A percentile compares a stretch with the other conserved stretches of the same genome.
These are phyloP conservation scores for Melipona quadrifasciata DNA, from an alignment of 1,140 invertebrate genomes.

Conservation along the genomic window DNA sequence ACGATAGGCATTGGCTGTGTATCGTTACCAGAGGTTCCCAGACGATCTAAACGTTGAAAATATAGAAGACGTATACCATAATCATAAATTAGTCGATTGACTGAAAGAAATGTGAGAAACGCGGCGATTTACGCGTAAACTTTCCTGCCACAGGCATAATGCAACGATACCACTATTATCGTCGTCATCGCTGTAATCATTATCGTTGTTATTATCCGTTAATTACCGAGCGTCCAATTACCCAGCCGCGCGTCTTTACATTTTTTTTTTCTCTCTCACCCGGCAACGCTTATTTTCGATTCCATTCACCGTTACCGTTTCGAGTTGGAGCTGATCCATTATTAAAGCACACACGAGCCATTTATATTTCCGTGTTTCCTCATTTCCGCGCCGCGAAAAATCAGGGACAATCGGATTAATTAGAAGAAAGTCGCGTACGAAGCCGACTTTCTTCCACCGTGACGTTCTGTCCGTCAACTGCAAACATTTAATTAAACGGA, in stretches of 20 bases:
- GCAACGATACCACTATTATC: conserved; percentile 43
- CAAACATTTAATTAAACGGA: conserved; percentile 33
- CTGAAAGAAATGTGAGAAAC: conserved; percentile 50
- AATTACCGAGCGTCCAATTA: conserved; percentile 63
- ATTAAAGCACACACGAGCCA: conserved; percentile 34
- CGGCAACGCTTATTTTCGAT: conserved; percentile 57
- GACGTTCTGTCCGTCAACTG: conserved; percentile 21
- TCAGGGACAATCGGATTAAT: conserved; percentile 35
- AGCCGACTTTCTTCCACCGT: conserved; percentile 32
- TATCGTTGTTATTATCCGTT: conserved; percentile 55
- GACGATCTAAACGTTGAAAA: conserved; percentile 24
- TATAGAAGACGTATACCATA: background rate
- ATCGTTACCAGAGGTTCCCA: conserved; percentile 29
- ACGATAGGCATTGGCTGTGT: background rate
- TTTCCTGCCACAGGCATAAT: conserved; percentile 33
- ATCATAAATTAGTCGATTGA: conserved; percentile 40
- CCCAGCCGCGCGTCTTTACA: conserved; percentile 33
- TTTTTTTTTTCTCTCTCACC: conserved; percentile 38
- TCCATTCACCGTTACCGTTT: conserved; percentile 62
- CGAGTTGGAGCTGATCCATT: conserved; percentile 40
- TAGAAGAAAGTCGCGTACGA: conserved; percentile 39
- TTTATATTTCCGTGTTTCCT: conserved; percentile 49
- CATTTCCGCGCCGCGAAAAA: background rate
- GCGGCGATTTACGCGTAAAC: conserved; percentile 23
- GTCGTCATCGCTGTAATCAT: conserved; percentile 54